A percentile compares a stretch with the other conserved stretches of the same genome.
These are phyloP conservation scores for Sweltsa coloradensis DNA, from an alignment of 1,140 invertebrate genomes.

Conservation along the genomic window DNA sequence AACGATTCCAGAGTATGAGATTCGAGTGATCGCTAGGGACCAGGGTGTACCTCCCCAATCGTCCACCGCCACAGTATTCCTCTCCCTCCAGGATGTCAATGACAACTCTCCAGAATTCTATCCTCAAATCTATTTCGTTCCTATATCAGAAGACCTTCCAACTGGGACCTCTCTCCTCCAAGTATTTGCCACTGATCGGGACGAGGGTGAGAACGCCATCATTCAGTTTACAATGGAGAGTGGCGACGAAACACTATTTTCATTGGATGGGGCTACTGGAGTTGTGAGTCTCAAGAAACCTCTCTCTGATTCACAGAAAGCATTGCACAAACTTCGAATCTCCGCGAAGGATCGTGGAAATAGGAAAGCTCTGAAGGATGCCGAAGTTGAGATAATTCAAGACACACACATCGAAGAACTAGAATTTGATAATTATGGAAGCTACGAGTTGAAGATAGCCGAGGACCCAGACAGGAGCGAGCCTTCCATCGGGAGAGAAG, in stretches of 20 bases:
- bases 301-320: constrained; percentile 45
- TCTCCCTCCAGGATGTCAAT: constrained; percentile 77
- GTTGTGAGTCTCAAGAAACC: constrained; percentile 52
- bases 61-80: constrained; percentile 70
- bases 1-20: constrained; percentile 58
- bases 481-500: constrained; percentile 44
- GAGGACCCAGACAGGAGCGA: constrained; percentile 55
- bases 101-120: constrained; percentile 84
- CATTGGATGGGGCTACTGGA: constrained; percentile 62
- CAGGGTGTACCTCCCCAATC: constrained; percentile 77
- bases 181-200: constrained; percentile 64
- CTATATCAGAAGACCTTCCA: constrained; percentile 48
- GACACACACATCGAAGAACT: constrained; percentile 52
- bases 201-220: constrained; percentile 70
- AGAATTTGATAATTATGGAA: constrained; percentile 55
- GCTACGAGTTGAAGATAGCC: constrained; percentile 66
- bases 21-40: constrained; percentile 81
- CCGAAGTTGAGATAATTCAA: constrained; percentile 68
- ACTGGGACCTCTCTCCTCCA: constrained; percentile 52
- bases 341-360: constrained; percentile 70
- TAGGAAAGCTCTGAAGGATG: constrained; percentile 51
- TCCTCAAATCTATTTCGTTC: constrained; percentile 65
- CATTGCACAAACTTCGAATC: constrained; percentile 55
- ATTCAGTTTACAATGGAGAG: constrained; percentile 63
- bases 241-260: constrained; percentile 61